Evolutionary conservation across 2,888 invertebrate species (phyloP).

Genomic region (Lasius fuliginosus): DNA sequence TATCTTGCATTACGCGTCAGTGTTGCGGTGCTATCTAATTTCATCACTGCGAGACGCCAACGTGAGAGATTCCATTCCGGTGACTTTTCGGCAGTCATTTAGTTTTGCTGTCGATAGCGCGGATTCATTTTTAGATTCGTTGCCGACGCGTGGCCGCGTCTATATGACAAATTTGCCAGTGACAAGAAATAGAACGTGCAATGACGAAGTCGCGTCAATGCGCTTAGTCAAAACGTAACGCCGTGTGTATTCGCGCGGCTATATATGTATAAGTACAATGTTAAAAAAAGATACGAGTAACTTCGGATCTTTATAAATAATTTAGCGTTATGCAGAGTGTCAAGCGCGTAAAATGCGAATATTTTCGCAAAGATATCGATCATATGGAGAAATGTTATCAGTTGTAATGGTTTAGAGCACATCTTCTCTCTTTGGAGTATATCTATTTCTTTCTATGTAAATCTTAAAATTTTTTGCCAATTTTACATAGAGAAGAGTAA

Average conservation of each 20-base stretch:
- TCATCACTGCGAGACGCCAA: conserved; percentile 59
- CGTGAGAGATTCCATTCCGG: conserved; percentile 60
- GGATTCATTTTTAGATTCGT: conserved; percentile 53
- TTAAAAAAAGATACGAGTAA: conserved; percentile 36
- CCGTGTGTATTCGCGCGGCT: not conserved
- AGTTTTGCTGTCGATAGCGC: conserved; percentile 48
- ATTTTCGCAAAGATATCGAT: not conserved
- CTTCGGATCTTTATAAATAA: not conserved
- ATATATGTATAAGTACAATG: conserved; percentile 33
- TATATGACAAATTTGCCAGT: conserved; percentile 45
- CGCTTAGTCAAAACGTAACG: conserved; percentile 20
- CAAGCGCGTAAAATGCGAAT: not conserved
- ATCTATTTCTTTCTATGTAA: not conserved
- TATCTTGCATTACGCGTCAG: conserved; percentile 17
- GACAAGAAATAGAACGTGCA: conserved; percentile 48
- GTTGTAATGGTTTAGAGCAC: not conserved
- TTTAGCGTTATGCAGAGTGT: not conserved
- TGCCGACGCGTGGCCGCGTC: conserved; percentile 37
- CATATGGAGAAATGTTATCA: not conserved
- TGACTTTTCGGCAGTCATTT: conserved; percentile 57
- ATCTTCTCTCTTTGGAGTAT: not conserved
- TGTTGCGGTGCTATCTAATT: conserved; percentile 65
- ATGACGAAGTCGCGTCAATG: conserved; percentile 55
- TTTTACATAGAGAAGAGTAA: not conserved
- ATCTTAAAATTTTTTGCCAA: not conserved